Conservation (phyloP, 2,888 invertebrate genomes). For the Cataglyphis livida region DNA sequence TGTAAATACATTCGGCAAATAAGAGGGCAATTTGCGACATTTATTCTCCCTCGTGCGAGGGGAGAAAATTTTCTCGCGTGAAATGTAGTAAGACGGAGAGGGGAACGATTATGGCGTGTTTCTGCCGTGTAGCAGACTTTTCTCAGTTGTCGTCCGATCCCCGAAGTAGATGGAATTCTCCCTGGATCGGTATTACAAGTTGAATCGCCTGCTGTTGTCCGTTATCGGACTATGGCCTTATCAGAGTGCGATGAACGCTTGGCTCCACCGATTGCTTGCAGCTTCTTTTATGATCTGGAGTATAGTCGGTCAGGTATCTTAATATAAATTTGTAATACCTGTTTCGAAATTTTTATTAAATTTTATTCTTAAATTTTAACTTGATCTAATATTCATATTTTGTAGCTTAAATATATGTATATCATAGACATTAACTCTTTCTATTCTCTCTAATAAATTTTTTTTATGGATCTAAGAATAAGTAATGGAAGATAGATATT, state of each 20-base stretch:
- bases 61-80: constrained; percentile 5
- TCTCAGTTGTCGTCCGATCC: neutral
- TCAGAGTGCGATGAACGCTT: neutral
- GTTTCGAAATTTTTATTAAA: neutral
- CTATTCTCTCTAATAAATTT: neutral
- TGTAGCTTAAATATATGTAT: neutral
- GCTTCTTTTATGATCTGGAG: neutral
- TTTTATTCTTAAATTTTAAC: neutral
- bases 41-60: neutral
- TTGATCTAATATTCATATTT: neutral
- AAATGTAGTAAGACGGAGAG: neutral
- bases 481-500: constrained; percentile 4
- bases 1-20: neutral
- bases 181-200: constrained; percentile 8
- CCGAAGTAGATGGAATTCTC: constrained; percentile 26
- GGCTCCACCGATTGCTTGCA: neutral
- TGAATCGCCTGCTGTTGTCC: constrained; percentile 11
- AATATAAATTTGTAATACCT: neutral
- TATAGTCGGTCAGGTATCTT: neutral
- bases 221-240: constrained; percentile 28
- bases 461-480: neutral
- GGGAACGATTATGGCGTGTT: neutral
- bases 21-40: neutral
- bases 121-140: neutral
- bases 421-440: neutral